Conservation (phyloP, 2,888 invertebrate species). For the Netelia virgata region DNA sequence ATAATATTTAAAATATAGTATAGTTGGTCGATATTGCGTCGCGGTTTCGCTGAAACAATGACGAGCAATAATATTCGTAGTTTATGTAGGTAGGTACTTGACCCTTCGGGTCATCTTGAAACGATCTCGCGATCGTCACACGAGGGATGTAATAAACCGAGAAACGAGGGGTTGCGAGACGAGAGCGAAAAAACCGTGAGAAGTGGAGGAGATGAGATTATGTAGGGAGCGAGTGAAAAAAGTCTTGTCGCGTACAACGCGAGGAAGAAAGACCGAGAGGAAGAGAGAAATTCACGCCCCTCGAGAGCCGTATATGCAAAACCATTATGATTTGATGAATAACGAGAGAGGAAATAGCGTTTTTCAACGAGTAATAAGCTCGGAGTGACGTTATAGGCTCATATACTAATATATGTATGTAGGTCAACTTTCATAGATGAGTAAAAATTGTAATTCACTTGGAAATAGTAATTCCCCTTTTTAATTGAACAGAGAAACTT, state of each 20-base stretch:
- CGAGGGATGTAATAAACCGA: neutral
- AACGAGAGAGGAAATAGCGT: slow-evolving; percentile 75
- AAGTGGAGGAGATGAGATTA: neutral
- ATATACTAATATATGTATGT: slow-evolving; percentile 72
- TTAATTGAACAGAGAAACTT: too few relatives aligned
- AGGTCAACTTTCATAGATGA: slow-evolving; percentile 10
- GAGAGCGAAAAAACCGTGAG: neutral
- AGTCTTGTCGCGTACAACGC: slow-evolving; percentile 69
- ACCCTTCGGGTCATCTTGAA: neutral
- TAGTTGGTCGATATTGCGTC: neutral
- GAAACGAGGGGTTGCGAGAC: neutral
- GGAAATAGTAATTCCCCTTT: too few relatives aligned
- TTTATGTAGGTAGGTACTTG: neutral
- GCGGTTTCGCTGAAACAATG: neutral
- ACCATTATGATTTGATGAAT: slow-evolving; percentile 78
- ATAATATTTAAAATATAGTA: too few relatives aligned
- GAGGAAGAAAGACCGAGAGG: neutral
- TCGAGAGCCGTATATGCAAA: slow-evolving; percentile 73
- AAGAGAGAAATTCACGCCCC: neutral
- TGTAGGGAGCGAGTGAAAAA: slow-evolving; percentile 73
- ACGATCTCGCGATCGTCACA: slow-evolving; percentile 3
- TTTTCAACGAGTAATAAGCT: neutral
- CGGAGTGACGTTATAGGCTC: neutral
- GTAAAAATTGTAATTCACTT: too few relatives aligned
- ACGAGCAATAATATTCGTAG: too few relatives aligned